Evolutionary conservation across 2,113 vertebrate genomes (phyloP), one percentile per base, ranked within the genome.

Genomic region (Rhabdornis inornatus): DNA sequence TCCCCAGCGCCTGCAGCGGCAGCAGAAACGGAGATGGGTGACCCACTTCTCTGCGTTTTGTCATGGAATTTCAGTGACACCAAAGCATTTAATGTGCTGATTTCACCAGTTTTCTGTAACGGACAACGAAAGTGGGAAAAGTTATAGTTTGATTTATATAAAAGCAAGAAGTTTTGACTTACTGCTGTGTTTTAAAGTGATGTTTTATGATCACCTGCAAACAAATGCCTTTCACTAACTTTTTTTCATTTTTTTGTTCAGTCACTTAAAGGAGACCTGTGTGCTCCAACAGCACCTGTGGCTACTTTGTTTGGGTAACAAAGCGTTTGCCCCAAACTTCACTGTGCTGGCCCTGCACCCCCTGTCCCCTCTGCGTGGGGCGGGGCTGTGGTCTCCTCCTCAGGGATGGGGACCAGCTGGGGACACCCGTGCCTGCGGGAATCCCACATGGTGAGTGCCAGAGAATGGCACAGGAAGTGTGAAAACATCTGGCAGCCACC

Each of bases 1-100:
- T 22, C 23, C 66, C 42, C 52, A 10, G 22, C 1, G 3, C 49
- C 64, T 2, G 22, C 2, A 22, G 61, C 1, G 37, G 68, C 37
- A 37, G 55, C 53, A 31, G 70, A 33, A 37, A 22, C 0, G 5
- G 81, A 18, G 33, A 39, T 0, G 0, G 1, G 15, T 16, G 68
- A n/a, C 35, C 53, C 40, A 1, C 0, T 81, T 42, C 53, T 24
- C 24, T 2, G 27, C 0, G 24, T 31, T 69, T 47, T 12, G 31
- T 17, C 4, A 3, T 1, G 44, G 83, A 55, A 56, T 27, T 52
- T 42, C 44, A 6, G 59, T 3, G 33, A 49, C 55, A 33, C n/a
- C 13, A 0, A 80, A 71, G 66, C 53, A 0, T 40, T 75, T 19
- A 13, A 35, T 5, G 65, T 16, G 28, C 47, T 35, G 64, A 11